Evolutionary conservation across 2,797 vertebrate genomes (phyloP).

Genomic region (Cossypha dichroa): DNA sequence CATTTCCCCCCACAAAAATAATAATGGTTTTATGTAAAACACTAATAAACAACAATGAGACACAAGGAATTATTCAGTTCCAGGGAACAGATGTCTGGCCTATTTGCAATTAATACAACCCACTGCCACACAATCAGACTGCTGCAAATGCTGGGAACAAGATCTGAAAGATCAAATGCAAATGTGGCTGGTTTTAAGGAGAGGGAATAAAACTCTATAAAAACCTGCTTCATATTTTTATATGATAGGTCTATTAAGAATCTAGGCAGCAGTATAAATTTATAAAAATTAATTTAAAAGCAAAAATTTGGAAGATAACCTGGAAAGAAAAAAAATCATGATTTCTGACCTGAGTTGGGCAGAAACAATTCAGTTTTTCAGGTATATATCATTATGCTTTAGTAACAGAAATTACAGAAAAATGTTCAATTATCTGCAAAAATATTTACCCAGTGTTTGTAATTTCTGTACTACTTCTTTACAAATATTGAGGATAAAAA

Average conservation of each 20-base stretch:
- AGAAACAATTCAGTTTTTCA: slow-evolving; percentile 14
- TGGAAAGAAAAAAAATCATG: neutral
- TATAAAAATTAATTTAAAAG: slow-evolving; percentile 33
- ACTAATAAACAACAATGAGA: slow-evolving; percentile 55
- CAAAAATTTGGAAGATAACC: slow-evolving; percentile 9
- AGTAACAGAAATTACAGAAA: neutral
- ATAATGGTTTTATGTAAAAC: slow-evolving; percentile 36
- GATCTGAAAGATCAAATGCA: slow-evolving; percentile 71
- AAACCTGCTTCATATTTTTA: neutral
- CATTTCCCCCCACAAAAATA: neutral
- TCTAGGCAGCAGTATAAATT: slow-evolving; percentile 5
- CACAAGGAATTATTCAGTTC: slow-evolving; percentile 33
- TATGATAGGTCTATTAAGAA: neutral
- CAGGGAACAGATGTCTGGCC: slow-evolving; percentile 72
- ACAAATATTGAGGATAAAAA: neutral
- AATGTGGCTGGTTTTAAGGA: slow-evolving; percentile 66
- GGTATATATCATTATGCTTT: neutral
- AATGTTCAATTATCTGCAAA: neutral
- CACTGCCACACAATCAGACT: slow-evolving; percentile 69
- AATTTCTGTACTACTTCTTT: neutral
- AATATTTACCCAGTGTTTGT: neutral
- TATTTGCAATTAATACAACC: slow-evolving; percentile 74
- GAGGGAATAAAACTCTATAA: slow-evolving; percentile 54
- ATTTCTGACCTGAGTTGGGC: neutral
- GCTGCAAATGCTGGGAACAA: slow-evolving; percentile 70